Evolutionary conservation across 2,113 vertebrate genomes (phyloP).

Genomic region (Illadopsis cleaveri): DNA sequence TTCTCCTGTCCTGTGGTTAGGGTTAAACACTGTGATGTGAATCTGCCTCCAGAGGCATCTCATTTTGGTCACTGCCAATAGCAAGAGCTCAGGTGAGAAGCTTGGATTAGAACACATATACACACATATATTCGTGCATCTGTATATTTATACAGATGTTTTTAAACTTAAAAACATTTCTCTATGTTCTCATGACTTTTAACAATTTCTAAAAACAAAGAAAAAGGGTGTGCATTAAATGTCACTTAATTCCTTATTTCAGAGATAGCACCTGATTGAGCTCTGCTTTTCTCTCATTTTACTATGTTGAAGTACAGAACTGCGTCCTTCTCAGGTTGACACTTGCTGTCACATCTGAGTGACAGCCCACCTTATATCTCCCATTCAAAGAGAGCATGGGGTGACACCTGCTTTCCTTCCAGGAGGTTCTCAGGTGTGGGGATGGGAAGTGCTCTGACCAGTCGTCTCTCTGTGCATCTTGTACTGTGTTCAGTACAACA

Average conservation of each 20-base stretch:
- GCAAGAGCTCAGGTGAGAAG: background rate
- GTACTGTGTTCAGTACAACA: background rate
- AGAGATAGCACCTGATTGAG: background rate
- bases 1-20: fast-evolving
- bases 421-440: background rate
- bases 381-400: background rate
- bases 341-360: background rate
- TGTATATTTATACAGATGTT: fast-evolving
- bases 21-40: background rate
- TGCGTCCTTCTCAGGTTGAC: background rate
- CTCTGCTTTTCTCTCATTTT: background rate
- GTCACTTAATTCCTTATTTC: background rate
- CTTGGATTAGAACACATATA: background rate
- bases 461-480: background rate
- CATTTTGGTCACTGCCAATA: background rate
- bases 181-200: background rate
- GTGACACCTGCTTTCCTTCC: background rate
- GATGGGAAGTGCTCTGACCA: background rate
- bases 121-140: fast-evolving
- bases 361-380: background rate
- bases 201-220: background rate
- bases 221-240: background rate
- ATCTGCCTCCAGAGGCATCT: background rate
- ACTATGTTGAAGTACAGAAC: background rate
- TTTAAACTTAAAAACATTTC: background rate